These are phyloP conservation scores for Lasioglossum albipes DNA, from an alignment of 1,140 invertebrate genomes.

Conservation along the genomic window DNA sequence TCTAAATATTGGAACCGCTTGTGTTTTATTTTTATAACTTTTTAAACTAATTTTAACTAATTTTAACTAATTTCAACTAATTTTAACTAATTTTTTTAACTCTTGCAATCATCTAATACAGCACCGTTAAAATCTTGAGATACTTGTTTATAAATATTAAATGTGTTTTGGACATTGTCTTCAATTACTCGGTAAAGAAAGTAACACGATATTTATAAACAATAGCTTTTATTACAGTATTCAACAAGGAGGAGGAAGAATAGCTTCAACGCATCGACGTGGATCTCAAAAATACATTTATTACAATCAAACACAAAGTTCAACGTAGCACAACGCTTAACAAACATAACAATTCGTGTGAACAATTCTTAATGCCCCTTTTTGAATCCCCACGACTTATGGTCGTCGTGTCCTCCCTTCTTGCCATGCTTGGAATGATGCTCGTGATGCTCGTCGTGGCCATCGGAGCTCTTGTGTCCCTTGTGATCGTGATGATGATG, in stretches of 20 bases:
- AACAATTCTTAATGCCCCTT: conserved; percentile 47
- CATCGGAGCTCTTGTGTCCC: conserved; percentile 74
- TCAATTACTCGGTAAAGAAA: too few relatives aligned
- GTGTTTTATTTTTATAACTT: too few relatives aligned
- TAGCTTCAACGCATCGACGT: not conserved
- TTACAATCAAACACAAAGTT: conserved; percentile 35
- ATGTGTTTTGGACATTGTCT: too few relatives aligned
- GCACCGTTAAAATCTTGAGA: too few relatives aligned
- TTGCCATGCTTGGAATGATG: conserved; percentile 66
- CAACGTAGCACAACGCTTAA: conserved; percentile 23
- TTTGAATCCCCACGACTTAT: conserved; percentile 58
- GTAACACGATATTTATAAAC: too few relatives aligned
- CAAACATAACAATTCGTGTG: conserved; percentile 29
- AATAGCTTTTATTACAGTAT: too few relatives aligned
- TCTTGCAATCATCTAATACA: too few relatives aligned
- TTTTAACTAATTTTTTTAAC: too few relatives aligned
- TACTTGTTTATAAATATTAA: too few relatives aligned
- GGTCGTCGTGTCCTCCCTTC: conserved; percentile 66
- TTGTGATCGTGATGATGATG: conserved; percentile 77
- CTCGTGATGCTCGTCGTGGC: conserved; percentile 69
- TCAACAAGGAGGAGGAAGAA: not conserved
- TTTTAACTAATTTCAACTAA: too few relatives aligned
- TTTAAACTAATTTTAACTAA: too few relatives aligned
- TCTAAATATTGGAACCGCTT: too few relatives aligned
- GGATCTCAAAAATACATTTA: conserved; percentile 16